Evolutionary conservation across 1,140 invertebrate genomes (phyloP), one percentile per base, ranked within the genome.

Genomic region (Caenorhabditis tropicalis): DNA sequence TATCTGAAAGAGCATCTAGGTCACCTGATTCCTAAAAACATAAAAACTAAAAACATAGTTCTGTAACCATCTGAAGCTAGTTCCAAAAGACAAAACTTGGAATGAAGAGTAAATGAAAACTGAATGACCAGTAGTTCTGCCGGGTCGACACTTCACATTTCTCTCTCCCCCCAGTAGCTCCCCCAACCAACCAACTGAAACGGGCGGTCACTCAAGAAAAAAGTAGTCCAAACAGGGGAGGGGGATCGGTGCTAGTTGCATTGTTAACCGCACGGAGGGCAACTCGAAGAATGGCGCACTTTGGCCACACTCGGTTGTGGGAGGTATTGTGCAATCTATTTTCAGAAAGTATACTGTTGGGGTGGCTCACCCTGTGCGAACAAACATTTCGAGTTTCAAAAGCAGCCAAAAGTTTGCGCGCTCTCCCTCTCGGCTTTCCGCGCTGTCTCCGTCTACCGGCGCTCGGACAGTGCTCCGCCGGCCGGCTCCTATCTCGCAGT

Each of bases 361-460:
- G 65, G 65, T 74, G 65, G 65, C 65, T 74, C 65, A 74, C 65
- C n/a, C 65, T 43, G 36, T 74, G 65, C 65, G 65, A 29, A 31
- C 65, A 74, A 74, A 74, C 65, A 74, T 74, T 74, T 74, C 65
- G 65, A 74, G 65, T 74, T 74, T 74, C 65, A 74, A 74, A 74
- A 74, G 65, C 65, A 74, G 39, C 39, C 65, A 74, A 43, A 74
- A 74, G 65, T 74, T 74, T 74, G n/a, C 7, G 15, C 19, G 19
- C 65, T 4, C n/a, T 21, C 36, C 19, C 65, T 74, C 65, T 74
- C 65, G 36, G 33, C 65, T 74, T 74, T 74, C 65, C 65, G 65
- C 65, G 60, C 65, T 74, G 33, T 24, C 19, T 43, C 36, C 36
- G 33, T n/a, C 15, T n/a, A n/a, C 33, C 33, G 65, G 29, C 27